Base-by-base conservation (phyloP, 2,113 vertebrate genomes). In the Anoplopoma fimbria region DNA sequence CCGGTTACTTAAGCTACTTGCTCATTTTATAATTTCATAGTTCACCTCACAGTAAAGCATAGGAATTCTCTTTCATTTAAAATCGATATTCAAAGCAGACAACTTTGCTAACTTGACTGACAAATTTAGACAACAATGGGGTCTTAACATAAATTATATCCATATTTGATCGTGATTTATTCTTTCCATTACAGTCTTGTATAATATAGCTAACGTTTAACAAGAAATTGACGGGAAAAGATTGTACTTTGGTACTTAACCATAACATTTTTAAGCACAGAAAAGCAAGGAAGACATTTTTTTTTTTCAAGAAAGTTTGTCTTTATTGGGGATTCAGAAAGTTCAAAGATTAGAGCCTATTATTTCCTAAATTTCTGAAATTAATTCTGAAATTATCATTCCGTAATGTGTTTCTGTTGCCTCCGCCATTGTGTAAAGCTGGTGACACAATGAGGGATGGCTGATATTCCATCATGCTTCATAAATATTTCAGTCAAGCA, bases 21-120 rank as follows among this genome's bases (percentile, higher is more conserved):
- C 64, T 80, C 58, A 68, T 47, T 33, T 79, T 80, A 67, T 73
- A 76, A 58, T 47, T 57, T 45, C 69, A 69, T 69, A 68, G 74
- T 60, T 80, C 47, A 75, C 15, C 15, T 6, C 14, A 45, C 33
- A 45, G 31, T 12, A 25, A 67, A 57, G 68, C 27, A 38, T 23
- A 58, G 47, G 10, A 42, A 69, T 75, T 64, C 4, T 71, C 29
- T 51, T 33, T 75, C 33, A 79, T 71, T 69, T 64, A 33, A 81
- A 17, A 75, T 36, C 23, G 19, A 71, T 51, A 29, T 10, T 40
- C n/a, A 15, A 67, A 60, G 0, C 34, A 38, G 19, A 68, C 33
- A 63, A 38, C 75, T 63, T 60, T 8, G 10, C 33, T 10, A 38
- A 47, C 6, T n/a, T 53, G 10, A 78, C 68, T 68, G 5, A 71